Conservation (phyloP, 2,113 vertebrate species). For the Chaetodon auriga region DNA sequence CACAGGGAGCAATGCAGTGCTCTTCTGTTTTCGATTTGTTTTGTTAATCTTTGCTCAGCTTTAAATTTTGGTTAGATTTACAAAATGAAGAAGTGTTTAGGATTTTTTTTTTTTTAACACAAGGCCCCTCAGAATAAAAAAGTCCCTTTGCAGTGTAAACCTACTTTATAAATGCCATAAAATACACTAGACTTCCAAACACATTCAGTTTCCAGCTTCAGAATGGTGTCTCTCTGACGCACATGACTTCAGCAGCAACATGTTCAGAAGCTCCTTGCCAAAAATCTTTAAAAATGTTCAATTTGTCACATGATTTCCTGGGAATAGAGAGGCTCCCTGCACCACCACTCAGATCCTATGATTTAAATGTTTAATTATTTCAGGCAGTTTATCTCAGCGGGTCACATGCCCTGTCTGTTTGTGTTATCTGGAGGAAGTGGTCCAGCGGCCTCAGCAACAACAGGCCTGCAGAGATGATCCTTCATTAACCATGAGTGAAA, state of each 20-base stretch:
- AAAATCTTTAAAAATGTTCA: not conserved
- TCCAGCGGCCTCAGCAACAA: not conserved
- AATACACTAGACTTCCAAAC: not conserved
- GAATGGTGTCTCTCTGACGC: not conserved
- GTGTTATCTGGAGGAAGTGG: conserved; percentile 23
- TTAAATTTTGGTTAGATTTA: not conserved
- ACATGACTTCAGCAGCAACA: not conserved
- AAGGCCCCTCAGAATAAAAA: not conserved
- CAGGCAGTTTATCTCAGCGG: not conserved
- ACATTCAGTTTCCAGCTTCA: not conserved
- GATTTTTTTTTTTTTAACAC: no score
- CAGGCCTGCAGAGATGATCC: not conserved
- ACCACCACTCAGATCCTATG: not conserved
- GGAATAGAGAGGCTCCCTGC: not conserved
- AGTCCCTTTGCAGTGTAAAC: not conserved
- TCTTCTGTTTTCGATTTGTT: not conserved
- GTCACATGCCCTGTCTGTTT: not conserved
- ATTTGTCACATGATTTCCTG: not conserved
- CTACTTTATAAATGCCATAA: not conserved
- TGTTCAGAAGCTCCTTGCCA: no score
- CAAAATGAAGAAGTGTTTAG: no score
- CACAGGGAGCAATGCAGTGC: not conserved
- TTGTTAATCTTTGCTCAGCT: no score
- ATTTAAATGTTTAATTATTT: not conserved
- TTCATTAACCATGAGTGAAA: not conserved